Base-by-base conservation (phyloP, 1,140 invertebrate genomes). In the Hormaphis cornu region DNA sequence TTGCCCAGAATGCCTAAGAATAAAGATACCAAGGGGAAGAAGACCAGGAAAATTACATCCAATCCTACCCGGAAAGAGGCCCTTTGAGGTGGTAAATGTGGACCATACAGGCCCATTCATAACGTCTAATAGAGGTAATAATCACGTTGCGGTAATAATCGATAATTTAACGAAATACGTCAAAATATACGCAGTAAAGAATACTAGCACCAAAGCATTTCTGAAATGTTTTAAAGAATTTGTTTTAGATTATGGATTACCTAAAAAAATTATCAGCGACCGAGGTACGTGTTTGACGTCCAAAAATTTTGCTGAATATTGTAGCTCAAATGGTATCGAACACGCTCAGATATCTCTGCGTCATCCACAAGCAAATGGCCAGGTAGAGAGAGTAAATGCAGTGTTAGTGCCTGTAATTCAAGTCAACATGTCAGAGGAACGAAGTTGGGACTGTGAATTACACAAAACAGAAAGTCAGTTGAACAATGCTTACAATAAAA, bases 81-180 rank as follows among this genome's bases (percentile, higher is more conserved):
- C 56, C 2, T 40, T 61, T 35, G 56, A 42, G 12, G 16, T 40
- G 2, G 10, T 61, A 3, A 35, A 61, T 16, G 22, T 61, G 9
- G 35, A 42, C 22, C 56, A 61, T 61, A 4, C 42, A 1, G 56
- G 56, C 12, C 56, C 56, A 61, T 61, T 9, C 12, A 18, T 61
- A 1, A 35, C 8, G n/a, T 22, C 20, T 16, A 18, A 2, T 24
- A 35, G 24, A 26, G 56, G 35, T 18, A 18, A 28, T 40, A 71
- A 44, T n/a, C 70, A 77, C 53, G 71, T 78, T 24, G 63, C 76
- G 8, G 71, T 72, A 12, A 71, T 76, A 9, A 66, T 76, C 8
- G 75, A 77, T 70, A 70, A 50, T 10, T 75, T 76, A 52, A 73
- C 73, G 0, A 76, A 74, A 71, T 75, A 71, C 56, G 53, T 61